A percentile compares a stretch with the other conserved stretches of the same genome.
phyloP scores from a whole-genome alignment of 1,140 invertebrate genomes.

The Drosophila bocki region DNA sequence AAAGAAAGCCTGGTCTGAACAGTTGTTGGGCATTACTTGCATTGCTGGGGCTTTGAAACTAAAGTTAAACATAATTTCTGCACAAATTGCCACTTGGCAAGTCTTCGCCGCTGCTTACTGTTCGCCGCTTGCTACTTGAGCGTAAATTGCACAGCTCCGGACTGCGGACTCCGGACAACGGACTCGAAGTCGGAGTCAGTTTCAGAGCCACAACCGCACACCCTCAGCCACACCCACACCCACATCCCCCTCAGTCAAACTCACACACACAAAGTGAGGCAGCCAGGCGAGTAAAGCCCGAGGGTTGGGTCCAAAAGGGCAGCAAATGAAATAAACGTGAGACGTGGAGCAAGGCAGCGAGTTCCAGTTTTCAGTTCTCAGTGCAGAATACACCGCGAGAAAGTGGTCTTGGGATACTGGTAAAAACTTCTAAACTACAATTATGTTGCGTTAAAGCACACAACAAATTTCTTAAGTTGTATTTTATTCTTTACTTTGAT shows the following conservation, averaged over 20 bases:
- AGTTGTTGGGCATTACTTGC: slow-evolving; percentile 41
- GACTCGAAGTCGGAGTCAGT: slow-evolving; percentile 55
- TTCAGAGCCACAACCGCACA: slow-evolving; percentile 46
- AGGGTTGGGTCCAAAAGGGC: slow-evolving; percentile 36
- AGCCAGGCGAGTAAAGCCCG: slow-evolving; percentile 61
- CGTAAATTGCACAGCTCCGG: slow-evolving; percentile 72
- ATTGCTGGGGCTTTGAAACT: slow-evolving; percentile 70
- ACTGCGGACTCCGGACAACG: slow-evolving; percentile 5
- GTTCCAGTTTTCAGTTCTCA: slow-evolving; percentile 46
- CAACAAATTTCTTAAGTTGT: too few relatives aligned
- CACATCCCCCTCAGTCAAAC: slow-evolving; percentile 31
- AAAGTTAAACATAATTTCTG: slow-evolving; percentile 83
- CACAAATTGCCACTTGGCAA: slow-evolving; percentile 76
- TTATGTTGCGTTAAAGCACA: too few relatives aligned
- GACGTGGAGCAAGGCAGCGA: slow-evolving; percentile 52
- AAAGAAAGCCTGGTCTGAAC: slow-evolving; percentile 26
- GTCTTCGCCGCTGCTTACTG: slow-evolving; percentile 46
- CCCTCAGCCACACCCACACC: slow-evolving; percentile 5
- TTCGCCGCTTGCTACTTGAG: slow-evolving; percentile 64
- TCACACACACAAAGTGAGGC: slow-evolving; percentile 60
- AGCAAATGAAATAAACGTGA: slow-evolving; percentile 70
- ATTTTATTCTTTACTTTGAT: too few relatives aligned
- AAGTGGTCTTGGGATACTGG: background rate
- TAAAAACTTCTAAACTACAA: background rate
- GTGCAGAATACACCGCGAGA: slow-evolving; percentile 9